A percentile compares a stretch with the other conserved stretches of the same genome.
Evolutionary conservation across 2,888 invertebrate genomes (phyloP).

Genomic region (Torymus auratus): DNA sequence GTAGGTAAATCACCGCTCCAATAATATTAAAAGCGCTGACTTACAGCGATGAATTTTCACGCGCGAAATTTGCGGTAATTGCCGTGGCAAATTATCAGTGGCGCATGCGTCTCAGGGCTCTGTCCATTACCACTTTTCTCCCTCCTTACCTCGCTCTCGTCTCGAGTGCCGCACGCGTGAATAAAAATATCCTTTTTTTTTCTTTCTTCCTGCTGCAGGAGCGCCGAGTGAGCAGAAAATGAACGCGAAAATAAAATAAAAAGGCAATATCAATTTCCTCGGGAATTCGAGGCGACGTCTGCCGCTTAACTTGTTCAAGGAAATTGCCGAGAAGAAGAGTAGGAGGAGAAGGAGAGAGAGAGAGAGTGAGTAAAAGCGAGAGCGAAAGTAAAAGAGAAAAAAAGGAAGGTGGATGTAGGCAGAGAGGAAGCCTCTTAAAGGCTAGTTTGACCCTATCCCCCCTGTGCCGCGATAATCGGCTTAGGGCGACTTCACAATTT

Average conservation of each 20-base stretch:
- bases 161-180: background rate
- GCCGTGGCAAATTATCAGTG: too few species aligned
- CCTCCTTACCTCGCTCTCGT: too few species aligned
- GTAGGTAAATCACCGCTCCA: too few species aligned
- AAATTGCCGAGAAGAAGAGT: slow-evolving; percentile 42
- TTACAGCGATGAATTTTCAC: too few species aligned
- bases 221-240: slow-evolving; percentile 24
- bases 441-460: slow-evolving; percentile 65
- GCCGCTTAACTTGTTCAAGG: slow-evolving; percentile 49
- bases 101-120: too few species aligned
- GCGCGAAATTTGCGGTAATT: too few species aligned
- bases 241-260: slow-evolving; percentile 47
- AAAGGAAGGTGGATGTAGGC: slow-evolving; percentile 50
- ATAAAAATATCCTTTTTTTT: slow-evolving; percentile 21
- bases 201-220: background rate
- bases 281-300: slow-evolving; percentile 48
- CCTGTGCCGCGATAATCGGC: slow-evolving; percentile 69
- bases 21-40: too few species aligned
- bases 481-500: slow-evolving; percentile 72
- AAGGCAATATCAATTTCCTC: slow-evolving; percentile 53
- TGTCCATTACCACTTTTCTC: too few species aligned
- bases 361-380: slow-evolving; percentile 5
- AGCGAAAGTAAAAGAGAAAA: slow-evolving; percentile 53
- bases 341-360: background rate
- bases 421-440: slow-evolving; percentile 69